Evolutionary conservation across 2,113 vertebrate species (phyloP), one percentile per base, ranked within the genome.

Genomic region (Cebidichthys violaceus): DNA sequence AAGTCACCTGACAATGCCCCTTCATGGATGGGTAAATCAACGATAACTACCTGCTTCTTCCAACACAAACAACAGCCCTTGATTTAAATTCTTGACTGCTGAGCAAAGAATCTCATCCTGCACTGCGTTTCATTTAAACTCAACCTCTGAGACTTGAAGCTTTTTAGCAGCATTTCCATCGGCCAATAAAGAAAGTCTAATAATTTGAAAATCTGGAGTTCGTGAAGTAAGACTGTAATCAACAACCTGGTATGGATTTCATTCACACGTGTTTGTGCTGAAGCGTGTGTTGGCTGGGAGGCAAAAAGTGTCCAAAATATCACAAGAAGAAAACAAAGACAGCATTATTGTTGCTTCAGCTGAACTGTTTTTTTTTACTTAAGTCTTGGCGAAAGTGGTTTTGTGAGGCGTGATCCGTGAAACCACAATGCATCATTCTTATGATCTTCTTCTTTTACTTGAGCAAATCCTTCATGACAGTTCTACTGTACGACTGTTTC

Each of bases 351-450:
- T 65, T 76, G 71, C 71, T 41, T 47, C 59, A 22, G 67, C 50
- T 27, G 2, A 64, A 24, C 43, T 65, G 81, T 52, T 24, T 82
- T 79, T 71, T 84, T 88, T 61, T 18, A 64, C 52, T 84, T 81
- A 75, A 71, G 33, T 71, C 79, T 37, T 82, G 75, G 83, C 60
- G 0, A 0, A 31, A 27, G n/a, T 17, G 10, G 22, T 71, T 82
- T 54, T 70, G 65, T 60, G 74, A 86, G 29, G 70, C 79, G 79
- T 33, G 31, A 67, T 72, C 45, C 69, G 70, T 72, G 52, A 75
- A 84, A 78, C 60, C 59, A 67, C 33, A 61, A 35, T 3, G 61
- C 45, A 60, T 74, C 18, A 22, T 68, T 69, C 39, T 3, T 54
- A 22, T 24, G 15, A 75, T 81, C 17, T 18, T 37, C 17, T 77